These are phyloP conservation scores for Temnothorax curvispinosus DNA, from an alignment of 1,140 invertebrate genomes.

Conservation along the genomic window DNA sequence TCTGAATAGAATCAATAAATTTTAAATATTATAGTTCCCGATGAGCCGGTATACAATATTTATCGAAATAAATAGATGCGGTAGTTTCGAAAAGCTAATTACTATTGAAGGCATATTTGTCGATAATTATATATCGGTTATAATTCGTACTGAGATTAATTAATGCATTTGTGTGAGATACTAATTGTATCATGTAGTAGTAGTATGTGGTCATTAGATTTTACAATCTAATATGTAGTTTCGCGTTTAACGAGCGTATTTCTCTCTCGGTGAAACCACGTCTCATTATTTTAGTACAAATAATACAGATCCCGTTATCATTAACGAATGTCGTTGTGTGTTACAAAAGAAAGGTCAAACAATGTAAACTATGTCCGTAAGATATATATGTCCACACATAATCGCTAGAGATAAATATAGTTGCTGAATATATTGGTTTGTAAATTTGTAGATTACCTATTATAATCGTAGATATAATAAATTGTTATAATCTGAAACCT, in stretches of 20 bases:
- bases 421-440: too few relatives aligned
- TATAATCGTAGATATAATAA: too few relatives aligned
- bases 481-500: too few relatives aligned
- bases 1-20: slow-evolving; percentile 49
- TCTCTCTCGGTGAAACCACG: not conserved
- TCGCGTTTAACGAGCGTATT: not conserved
- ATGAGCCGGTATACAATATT: slow-evolving; percentile 30
- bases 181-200: slow-evolving; percentile 27
- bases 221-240: slow-evolving; percentile 38
- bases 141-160: slow-evolving; percentile 51
- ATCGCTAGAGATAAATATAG: not conserved
- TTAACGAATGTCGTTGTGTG: not conserved
- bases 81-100: slow-evolving; percentile 65
- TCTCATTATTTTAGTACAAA: slow-evolving; percentile 15
- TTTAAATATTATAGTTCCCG: slow-evolving; percentile 56
- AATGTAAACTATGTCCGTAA: not conserved
- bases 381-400: not conserved
- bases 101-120: slow-evolving; percentile 56
- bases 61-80: slow-evolving; percentile 53
- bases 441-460: too few relatives aligned
- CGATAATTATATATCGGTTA: slow-evolving; percentile 60
- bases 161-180: slow-evolving; percentile 31
- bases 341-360: not conserved
- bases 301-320: not conserved
- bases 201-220: slow-evolving; percentile 17